phyloP scores from a whole-genome alignment of 2,888 invertebrate genomes.

The Hymenopus coronatus region DNA sequence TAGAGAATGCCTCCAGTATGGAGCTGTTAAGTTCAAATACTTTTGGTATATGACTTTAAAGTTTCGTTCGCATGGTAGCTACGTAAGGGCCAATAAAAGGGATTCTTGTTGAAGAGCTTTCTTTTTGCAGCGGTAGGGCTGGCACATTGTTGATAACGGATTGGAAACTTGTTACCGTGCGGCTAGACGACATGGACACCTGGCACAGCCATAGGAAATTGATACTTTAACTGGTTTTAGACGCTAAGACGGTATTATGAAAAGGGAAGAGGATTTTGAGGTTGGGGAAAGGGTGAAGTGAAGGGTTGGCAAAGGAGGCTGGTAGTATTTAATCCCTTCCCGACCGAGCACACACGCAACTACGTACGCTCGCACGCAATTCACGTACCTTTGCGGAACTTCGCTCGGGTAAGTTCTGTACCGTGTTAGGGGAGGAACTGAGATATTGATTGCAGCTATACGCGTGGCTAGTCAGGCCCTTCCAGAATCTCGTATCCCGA shows the following conservation, averaged over 20 bases:
- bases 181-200: not conserved
- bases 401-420: not conserved
- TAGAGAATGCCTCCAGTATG: too few species aligned
- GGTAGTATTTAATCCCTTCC: not conserved
- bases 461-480: not conserved
- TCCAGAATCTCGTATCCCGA: not conserved
- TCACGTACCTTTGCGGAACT: not conserved
- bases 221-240: not conserved
- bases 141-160: not conserved
- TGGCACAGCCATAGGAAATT: not conserved
- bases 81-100: too few species aligned
- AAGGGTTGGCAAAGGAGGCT: not conserved
- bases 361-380: not conserved
- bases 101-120: not conserved
- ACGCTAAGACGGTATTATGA: not conserved
- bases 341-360: not conserved
- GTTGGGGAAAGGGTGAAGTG: not conserved
- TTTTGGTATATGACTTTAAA: too few species aligned
- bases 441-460: slow-evolving; percentile 16
- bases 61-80: too few species aligned
- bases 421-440: not conserved
- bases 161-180: not conserved
- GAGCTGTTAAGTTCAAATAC: too few species aligned
- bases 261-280: not conserved
- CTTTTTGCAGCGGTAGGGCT: not conserved